These are phyloP conservation scores for Rhyzopertha dominica DNA, from an alignment of 1,140 invertebrate genomes.

Conservation along the genomic window DNA sequence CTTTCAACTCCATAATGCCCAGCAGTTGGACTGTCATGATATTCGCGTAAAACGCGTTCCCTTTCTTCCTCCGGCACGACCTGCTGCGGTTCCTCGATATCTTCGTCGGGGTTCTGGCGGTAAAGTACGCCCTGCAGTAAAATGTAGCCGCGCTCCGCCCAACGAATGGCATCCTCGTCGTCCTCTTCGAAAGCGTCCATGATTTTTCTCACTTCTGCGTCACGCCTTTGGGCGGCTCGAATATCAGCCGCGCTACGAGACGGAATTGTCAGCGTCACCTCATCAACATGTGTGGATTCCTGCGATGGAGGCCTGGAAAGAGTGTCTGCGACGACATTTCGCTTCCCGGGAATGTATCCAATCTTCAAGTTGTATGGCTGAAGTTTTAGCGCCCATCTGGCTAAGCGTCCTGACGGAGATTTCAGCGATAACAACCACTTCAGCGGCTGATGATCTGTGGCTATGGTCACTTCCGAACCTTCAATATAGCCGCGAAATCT, in stretches of 20 bases:
- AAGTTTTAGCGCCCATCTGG: constrained; percentile 27
- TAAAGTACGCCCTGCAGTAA: constrained; percentile 37
- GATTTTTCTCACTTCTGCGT: constrained; percentile 9
- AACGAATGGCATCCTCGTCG: constrained; percentile 8
- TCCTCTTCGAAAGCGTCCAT: constrained; percentile 1
- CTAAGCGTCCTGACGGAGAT: constrained; percentile 26
- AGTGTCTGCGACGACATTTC: constrained; percentile 15
- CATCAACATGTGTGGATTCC: no score
- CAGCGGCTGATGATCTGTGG: constrained; percentile 49
- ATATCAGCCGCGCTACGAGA: constrained; percentile 23
- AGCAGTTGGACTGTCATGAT: constrained; percentile 24
- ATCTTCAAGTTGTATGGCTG: constrained; percentile 17
- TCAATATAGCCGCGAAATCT: constrained; percentile 28
- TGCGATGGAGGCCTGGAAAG: constrained; percentile 16
- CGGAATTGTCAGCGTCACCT: not conserved
- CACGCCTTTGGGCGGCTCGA: constrained; percentile 15
- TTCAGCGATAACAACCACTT: constrained; percentile 47
- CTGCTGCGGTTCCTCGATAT: constrained; percentile 30
- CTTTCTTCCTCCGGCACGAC: constrained; percentile 18
- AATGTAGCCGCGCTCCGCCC: constrained; percentile 25
- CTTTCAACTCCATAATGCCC: constrained; percentile 29
- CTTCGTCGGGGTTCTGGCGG: constrained; percentile 24
- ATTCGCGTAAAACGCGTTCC: constrained; percentile 19
- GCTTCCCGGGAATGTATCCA: constrained; percentile 15
- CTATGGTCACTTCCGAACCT: constrained; percentile 7